Base-by-base conservation (phyloP, 1,140 invertebrate species). In the Ceratosolen fusciceps region DNA sequence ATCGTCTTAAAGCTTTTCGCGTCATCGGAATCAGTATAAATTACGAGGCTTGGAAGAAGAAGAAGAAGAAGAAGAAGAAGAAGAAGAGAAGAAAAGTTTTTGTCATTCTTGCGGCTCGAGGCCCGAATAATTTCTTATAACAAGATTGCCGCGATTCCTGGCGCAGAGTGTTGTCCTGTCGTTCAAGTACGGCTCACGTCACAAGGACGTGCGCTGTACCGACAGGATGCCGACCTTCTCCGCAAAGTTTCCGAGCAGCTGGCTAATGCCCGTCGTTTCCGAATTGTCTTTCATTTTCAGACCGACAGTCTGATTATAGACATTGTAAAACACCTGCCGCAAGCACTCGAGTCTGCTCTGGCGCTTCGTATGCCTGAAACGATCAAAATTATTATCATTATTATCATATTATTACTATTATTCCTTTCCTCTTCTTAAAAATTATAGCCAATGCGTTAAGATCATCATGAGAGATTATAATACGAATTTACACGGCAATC, bases 141-240 rank as follows among this genome's bases (percentile, higher is more conserved):
- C 83, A n/a, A n/a, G n/a, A n/a, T n/a, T n/a, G 80, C 82, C 34
- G 85, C 84, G 65, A 84, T 85, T 71, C 67, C 65, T 24, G 83
- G 65, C 60, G 39, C 75, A 81, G 56, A n/a, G n/a, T n/a, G n/a
- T 65, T 76, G 67, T 43, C 83, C 26, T 74, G 77, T 81, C 74
- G 81, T 54, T 29, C 58, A 74, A 75, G 56, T 58, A 65, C 73
- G 82, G 58, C 71, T 84, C 85, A 86, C 31, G 88, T 90, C 89
- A 91, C 86, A 90, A 90, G 70, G 90, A 87, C 80, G 89, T 90
- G 67, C 88, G 87, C 82, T 90, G 87, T 79, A 85, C 85, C 65
- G 87, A 90, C 82, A 90, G 84, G 74, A 92, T 90, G 24, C 92
- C 92, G 77, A 93, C 92, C 90, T 91, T 93, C 81, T 92, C 92